Base-by-base conservation (phyloP, 2,113 vertebrate species). In the Thalassarche chlororhynchos region DNA sequence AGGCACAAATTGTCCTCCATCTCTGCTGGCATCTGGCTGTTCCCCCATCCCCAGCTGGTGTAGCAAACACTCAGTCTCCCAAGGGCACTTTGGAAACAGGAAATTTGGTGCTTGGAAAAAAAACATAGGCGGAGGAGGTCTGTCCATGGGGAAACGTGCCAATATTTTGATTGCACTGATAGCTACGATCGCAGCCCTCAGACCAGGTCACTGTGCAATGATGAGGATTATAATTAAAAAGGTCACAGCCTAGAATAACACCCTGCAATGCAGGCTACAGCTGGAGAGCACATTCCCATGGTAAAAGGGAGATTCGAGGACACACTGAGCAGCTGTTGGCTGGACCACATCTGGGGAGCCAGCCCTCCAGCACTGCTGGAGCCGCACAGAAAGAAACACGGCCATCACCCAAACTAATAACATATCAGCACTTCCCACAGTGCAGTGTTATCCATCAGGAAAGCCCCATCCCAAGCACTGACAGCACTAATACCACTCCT, bases 151-250 rank as follows among this genome's bases (percentile, higher is more conserved):
- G 62, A 95, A 89, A 75, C 0, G 2, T 80, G 84, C 57, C 86
- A 68, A 40, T 78, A 57, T 84, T 36, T 90, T 60, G 75, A 82
- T 68, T 58, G 61, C 68, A 49, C 11, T 49, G 70, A 32, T 57
- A 81, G 66, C 66, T 51, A 11, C 0, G 8, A 74, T 23, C 26
- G 19, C 79, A 90, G 85, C 83, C 64, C 87, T 62, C 79, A 36
- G 87, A 86, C 89, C 90, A 54, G 89, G 88, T 87, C 80, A 80
- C 84, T 83, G 79, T 54, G 66, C 34, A 75, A 54, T 10, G 21
- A 65, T 24, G 31, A 75, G 54, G 72, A 95, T 91, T 93, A 31
- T 69, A 84, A 97, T 96, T 96, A 75, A 95, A 87, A 95, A 94
- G 92, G 87, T 90, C 95, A 75, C 21, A 71, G 83, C 70, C 82